These are phyloP conservation scores for Seira musarum DNA, from an alignment of 2,888 invertebrate species.

Conservation along the genomic window DNA sequence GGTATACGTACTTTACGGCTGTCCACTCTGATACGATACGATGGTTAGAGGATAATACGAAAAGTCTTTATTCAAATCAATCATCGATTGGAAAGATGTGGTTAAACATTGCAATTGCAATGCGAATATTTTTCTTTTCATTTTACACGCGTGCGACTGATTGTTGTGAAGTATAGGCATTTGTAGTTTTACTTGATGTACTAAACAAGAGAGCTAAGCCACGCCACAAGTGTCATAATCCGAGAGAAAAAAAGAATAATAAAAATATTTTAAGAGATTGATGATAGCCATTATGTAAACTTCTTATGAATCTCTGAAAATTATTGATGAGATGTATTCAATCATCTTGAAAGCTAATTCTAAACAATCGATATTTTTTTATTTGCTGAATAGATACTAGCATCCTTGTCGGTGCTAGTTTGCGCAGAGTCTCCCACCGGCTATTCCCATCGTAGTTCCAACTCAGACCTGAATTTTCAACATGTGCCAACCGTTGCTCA, in stretches of 20 bases:
- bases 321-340: constrained; percentile 35
- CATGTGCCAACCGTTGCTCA: constrained; percentile 62
- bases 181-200: no score
- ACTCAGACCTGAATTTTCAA: constrained; percentile 55
- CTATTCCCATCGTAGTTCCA: constrained; percentile 49
- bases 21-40: no score
- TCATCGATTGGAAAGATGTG: constrained; percentile 1
- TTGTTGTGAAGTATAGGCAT: no score
- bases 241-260: constrained; percentile 20
- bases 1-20: neutral
- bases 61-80: neutral
- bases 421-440: constrained; percentile 69
- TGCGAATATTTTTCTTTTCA: no score
- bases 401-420: constrained; percentile 70
- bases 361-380: constrained; percentile 69
- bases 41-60: neutral
- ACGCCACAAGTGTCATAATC: neutral
- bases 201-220: no score
- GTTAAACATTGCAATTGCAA: neutral
- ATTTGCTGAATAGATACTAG: constrained; percentile 69
- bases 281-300: constrained; percentile 37
- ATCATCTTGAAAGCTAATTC: constrained; percentile 2
- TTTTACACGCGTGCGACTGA: no score
- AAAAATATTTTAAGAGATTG: constrained; percentile 29
- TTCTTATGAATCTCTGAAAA: constrained; percentile 26